A percentile compares a stretch with the other conserved stretches of the same genome.
Evolutionary conservation across 2,888 invertebrate genomes (phyloP).

Genomic region (Pristionchus exspectatus): DNA sequence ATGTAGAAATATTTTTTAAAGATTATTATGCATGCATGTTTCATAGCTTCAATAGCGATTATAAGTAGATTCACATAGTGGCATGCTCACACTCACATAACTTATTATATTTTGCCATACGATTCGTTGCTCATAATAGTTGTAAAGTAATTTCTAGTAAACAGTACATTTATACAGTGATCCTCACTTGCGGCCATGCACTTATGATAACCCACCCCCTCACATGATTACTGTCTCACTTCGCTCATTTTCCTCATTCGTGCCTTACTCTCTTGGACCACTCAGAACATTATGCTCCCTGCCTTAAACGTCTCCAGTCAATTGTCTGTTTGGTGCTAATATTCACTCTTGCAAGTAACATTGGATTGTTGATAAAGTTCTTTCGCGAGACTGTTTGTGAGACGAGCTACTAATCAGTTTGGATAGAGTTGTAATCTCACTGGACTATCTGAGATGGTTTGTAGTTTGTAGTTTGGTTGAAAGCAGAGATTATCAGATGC

Average conservation of each 20-base stretch:
- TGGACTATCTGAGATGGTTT: not conserved
- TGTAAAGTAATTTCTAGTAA: not conserved
- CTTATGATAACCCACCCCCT: not conserved
- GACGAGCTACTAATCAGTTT: not conserved
- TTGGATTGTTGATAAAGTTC: conserved; percentile 23
- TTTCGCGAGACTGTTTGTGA: not conserved
- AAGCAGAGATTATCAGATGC: not conserved
- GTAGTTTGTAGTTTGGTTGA: not conserved
- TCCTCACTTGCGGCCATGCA: conserved; percentile 22
- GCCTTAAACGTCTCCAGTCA: not conserved
- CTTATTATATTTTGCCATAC: conserved; percentile 25
- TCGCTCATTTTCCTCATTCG: not conserved
- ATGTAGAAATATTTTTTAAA: no score
- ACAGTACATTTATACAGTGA: not conserved
- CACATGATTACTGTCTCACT: conserved; percentile 11
- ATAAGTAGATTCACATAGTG: not conserved
- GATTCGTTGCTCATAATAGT: conserved; percentile 36
- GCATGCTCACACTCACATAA: conserved; percentile 15
- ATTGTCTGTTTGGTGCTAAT: conserved; percentile 34
- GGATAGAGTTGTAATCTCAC: not conserved
- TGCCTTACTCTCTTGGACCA: conserved; percentile 37
- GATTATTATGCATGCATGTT: conserved; percentile 4
- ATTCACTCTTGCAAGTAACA: not conserved
- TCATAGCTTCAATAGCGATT: conserved; percentile 31
- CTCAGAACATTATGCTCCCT: not conserved